Evolutionary conservation across 2,888 invertebrate species (phyloP).

Genomic region (Molanna angustata): DNA sequence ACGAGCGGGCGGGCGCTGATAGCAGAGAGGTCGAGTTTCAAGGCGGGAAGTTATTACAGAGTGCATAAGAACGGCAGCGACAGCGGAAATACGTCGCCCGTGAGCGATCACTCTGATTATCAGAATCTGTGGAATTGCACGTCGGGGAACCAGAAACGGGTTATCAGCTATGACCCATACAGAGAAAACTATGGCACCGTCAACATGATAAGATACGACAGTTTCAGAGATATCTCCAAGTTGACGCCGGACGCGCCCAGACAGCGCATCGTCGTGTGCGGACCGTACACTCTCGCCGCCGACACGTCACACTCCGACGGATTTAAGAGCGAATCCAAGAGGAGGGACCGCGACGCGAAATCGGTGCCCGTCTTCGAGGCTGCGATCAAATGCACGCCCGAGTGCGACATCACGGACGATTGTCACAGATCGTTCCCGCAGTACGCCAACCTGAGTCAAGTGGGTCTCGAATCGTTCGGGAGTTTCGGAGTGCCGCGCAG

Average conservation of each 20-base stretch:
- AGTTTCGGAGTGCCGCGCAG: not conserved
- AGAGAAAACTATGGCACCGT: constrained; percentile 29
- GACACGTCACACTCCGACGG: constrained; percentile 42
- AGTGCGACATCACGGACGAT: constrained; percentile 30
- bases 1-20: too few species aligned
- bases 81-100: constrained; percentile 37
- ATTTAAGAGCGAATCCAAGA: not conserved
- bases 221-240: constrained; percentile 26
- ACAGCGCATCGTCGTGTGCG: constrained; percentile 23
- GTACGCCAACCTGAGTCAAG: not conserved
- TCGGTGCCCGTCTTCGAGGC: constrained; percentile 26
- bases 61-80: constrained; percentile 33
- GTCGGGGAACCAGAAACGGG: constrained; percentile 46
- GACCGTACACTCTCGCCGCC: constrained; percentile 8
- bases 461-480: not conserved
- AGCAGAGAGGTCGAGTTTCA: constrained; percentile 5
- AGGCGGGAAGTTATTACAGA: constrained; percentile 7
- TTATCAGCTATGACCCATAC: constrained; percentile 10
- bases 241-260: constrained; percentile 17
- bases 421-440: constrained; percentile 22
- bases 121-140: constrained; percentile 50
- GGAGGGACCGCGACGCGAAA: constrained; percentile 35
- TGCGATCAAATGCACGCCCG: constrained; percentile 29
- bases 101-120: constrained; percentile 40
- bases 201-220: constrained; percentile 31